Percentiles rank a stretch among this genome's conserved stretches.
Conservation (phyloP, 1,140 invertebrate species). For the Bombus breviceps region DNA sequence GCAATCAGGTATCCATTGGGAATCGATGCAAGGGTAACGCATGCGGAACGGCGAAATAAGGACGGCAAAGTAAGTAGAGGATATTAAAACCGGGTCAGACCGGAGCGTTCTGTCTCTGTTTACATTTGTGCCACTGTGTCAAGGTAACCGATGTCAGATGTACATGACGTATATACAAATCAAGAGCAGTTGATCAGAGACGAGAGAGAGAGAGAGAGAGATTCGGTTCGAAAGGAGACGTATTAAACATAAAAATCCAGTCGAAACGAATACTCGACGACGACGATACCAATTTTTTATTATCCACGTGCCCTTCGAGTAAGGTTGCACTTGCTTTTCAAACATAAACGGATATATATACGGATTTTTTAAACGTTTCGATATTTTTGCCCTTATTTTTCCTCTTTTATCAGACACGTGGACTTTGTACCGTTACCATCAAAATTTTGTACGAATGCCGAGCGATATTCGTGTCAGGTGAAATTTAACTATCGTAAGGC, state of each 20-base stretch:
- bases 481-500: no score
- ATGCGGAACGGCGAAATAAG: slow-evolving; percentile 32
- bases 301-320: no score
- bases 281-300: no score
- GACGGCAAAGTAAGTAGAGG: slow-evolving; percentile 38
- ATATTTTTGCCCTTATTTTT: neutral
- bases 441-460: no score
- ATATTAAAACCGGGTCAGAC: slow-evolving; percentile 63
- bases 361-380: neutral
- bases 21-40: slow-evolving; percentile 18
- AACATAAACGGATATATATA: no score
- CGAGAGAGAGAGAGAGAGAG: neutral
- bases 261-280: no score
- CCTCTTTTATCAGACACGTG: neutral
- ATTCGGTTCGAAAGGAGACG: neutral
- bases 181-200: slow-evolving; percentile 24
- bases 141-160: slow-evolving; percentile 55
- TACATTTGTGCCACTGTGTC: slow-evolving; percentile 65
- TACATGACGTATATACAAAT: slow-evolving; percentile 15
- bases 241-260: no score
- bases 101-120: slow-evolving; percentile 41
- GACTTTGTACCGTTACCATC: no score
- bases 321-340: neutral
- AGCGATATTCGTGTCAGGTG: no score
- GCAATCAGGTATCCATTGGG: neutral